Conservation (phyloP, 30 jellyfish, hydroid and myxozoan species). For the Aurelia sp. region DNA sequence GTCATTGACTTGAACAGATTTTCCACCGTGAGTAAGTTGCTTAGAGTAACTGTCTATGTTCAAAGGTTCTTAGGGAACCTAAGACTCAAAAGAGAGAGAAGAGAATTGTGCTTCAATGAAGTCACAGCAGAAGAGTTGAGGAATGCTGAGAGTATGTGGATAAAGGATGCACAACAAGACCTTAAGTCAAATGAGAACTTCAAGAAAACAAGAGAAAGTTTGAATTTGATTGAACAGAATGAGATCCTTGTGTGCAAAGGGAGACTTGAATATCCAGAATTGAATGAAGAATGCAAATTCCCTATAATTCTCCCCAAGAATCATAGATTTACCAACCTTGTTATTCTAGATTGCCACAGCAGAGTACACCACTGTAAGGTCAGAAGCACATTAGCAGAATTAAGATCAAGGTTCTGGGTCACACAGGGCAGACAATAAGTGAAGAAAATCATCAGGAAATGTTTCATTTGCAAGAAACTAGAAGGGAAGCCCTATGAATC, state of each 20-base stretch:
- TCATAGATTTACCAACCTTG: not conserved
- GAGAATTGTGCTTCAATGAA: not conserved
- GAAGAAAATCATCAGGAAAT: not conserved
- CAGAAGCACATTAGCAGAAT: constrained; percentile 32
- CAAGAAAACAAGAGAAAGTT: not conserved
- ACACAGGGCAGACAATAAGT: constrained; percentile 1
- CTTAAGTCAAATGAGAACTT: not conserved
- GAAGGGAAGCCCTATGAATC: constrained; percentile 40
- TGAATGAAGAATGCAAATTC: not conserved
- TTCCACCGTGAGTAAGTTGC: not conserved
- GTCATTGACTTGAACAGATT: not conserved
- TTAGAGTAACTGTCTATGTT: constrained; percentile 2
- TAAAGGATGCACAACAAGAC: constrained; percentile 5
- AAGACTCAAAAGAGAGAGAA: not conserved
- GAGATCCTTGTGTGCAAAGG: constrained; percentile 1
- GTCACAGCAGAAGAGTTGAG: not conserved
- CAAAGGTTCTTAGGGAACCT: not conserved
- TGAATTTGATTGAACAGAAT: not conserved
- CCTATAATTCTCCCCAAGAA: constrained; percentile 3
- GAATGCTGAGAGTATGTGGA: not conserved
- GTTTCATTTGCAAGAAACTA: constrained; percentile 21
- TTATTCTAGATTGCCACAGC: no score
- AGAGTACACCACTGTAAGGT: not conserved
- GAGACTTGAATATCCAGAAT: not conserved
- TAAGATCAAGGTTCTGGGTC: constrained; percentile 37